These are phyloP conservation scores for Nebria ingens DNA, from an alignment of 1,140 invertebrate genomes.

Conservation along the genomic window DNA sequence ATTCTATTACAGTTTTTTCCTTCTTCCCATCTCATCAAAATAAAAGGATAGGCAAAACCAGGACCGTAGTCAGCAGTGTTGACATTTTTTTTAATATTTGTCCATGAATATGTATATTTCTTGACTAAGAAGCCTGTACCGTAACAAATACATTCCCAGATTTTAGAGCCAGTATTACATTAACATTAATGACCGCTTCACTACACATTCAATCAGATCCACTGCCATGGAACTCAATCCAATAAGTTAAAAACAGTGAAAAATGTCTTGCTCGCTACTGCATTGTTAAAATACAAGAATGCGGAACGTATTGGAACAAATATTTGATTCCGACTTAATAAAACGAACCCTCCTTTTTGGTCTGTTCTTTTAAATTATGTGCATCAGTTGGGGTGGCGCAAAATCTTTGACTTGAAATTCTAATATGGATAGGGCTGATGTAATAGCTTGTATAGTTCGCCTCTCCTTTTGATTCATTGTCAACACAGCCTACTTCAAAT, in stretches of 20 bases:
- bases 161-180: no score
- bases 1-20: neutral
- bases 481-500: neutral
- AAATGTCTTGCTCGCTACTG: no score
- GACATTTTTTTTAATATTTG: no score
- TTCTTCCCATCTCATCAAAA: neutral
- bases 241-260: no score
- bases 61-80: no score
- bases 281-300: neutral
- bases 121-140: no score
- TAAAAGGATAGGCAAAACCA: no score
- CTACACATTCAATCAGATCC: no score
- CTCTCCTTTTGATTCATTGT: constrained; percentile 4
- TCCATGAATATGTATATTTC: no score
- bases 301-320: constrained; percentile 1
- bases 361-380: constrained; percentile 3
- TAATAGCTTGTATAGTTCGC: constrained; percentile 3
- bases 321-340: constrained; percentile 2
- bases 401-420: neutral
- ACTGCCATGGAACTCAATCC: no score
- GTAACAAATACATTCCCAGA: no score
- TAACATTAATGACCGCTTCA: no score
- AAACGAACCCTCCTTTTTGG: neutral
- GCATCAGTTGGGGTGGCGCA: neutral
- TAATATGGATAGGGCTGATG: neutral